Percentiles rank a stretch among this genome's conserved stretches.
phyloP scores from a whole-genome alignment of 2,888 invertebrate genomes.

The Polydrusus tereticollis region DNA sequence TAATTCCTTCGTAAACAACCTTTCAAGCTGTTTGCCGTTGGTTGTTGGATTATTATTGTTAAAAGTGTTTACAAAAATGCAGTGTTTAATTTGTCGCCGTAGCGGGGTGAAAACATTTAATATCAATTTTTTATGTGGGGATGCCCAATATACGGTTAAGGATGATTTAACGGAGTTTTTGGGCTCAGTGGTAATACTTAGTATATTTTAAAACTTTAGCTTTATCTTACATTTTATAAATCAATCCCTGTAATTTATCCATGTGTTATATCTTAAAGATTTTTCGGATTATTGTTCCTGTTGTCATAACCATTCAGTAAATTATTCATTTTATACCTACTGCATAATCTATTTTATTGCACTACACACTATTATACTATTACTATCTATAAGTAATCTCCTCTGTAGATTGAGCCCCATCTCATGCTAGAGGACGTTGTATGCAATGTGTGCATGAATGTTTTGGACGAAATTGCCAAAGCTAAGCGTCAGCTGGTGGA shows the following conservation, averaged over 20 bases:
- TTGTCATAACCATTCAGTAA: too few relatives aligned
- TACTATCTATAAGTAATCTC: constrained; percentile 5
- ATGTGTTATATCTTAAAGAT: too few relatives aligned
- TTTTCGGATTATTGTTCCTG: too few relatives aligned
- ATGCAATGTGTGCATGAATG: constrained; percentile 53
- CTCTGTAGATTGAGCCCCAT: constrained; percentile 46
- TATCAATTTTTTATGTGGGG: constrained; percentile 50
- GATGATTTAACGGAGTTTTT: constrained; percentile 53
- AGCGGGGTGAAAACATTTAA: constrained; percentile 48
- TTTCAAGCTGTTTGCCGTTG: background rate
- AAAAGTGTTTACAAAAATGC: constrained; percentile 26
- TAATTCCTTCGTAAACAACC: background rate
- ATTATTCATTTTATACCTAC: too few relatives aligned
- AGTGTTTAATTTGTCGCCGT: constrained; percentile 53
- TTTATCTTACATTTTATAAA: too few relatives aligned
- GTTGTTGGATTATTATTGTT: background rate
- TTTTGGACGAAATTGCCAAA: constrained; percentile 52
- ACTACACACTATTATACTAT: background rate
- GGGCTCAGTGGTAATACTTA: constrained; percentile 54
- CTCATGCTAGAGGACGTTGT: constrained; percentile 48
- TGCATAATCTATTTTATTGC: too few relatives aligned
- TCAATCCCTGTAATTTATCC: too few relatives aligned
- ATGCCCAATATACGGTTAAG: constrained; percentile 50
- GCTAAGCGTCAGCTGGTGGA: constrained; percentile 48
- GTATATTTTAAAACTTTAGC: too few relatives aligned